These are phyloP conservation scores for Hololepta plana DNA, from an alignment of 2,888 invertebrate species.

Conservation along the genomic window DNA sequence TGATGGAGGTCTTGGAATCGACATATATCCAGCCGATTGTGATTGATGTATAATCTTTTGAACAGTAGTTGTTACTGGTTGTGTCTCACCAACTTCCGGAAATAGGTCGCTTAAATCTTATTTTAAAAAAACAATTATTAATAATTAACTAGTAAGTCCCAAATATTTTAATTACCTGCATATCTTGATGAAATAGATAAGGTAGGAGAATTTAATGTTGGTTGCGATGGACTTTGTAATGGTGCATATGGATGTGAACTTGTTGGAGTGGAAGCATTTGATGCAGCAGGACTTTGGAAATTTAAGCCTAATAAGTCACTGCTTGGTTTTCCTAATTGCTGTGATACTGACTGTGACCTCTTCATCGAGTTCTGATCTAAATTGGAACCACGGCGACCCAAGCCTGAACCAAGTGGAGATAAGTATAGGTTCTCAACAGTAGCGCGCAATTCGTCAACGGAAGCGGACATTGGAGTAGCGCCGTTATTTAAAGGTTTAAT, in stretches of 20 bases:
- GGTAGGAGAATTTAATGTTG: constrained; percentile 49
- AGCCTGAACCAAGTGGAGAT: constrained; percentile 47
- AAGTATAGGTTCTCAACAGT: constrained; percentile 81
- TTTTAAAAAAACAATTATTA: constrained; percentile 1
- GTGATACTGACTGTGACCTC: constrained; percentile 59
- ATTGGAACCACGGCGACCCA: constrained; percentile 49
- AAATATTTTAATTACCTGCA: constrained; percentile 24
- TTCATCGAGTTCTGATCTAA: constrained; percentile 41
- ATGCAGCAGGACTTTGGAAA: constrained; percentile 65
- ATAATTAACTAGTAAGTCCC: neutral
- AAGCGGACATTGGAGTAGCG: constrained; percentile 79
- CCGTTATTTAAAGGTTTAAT: constrained; percentile 90
- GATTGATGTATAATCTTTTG: constrained; percentile 36
- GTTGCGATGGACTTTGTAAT: constrained; percentile 53
- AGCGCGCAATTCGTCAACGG: constrained; percentile 82
- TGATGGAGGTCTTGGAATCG: constrained; percentile 78
- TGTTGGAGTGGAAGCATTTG: constrained; percentile 48
- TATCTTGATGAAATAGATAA: constrained; percentile 31
- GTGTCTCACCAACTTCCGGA: constrained; percentile 66
- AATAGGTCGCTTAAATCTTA: constrained; percentile 60
- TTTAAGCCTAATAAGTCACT: constrained; percentile 65
- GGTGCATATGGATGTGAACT: constrained; percentile 63
- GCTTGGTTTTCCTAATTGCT: constrained; percentile 55
- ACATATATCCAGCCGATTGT: constrained; percentile 54
- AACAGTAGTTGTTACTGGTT: constrained; percentile 29